phyloP scores from a whole-genome alignment of 1,140 invertebrate species.

The Drosophila kepulauana region DNA sequence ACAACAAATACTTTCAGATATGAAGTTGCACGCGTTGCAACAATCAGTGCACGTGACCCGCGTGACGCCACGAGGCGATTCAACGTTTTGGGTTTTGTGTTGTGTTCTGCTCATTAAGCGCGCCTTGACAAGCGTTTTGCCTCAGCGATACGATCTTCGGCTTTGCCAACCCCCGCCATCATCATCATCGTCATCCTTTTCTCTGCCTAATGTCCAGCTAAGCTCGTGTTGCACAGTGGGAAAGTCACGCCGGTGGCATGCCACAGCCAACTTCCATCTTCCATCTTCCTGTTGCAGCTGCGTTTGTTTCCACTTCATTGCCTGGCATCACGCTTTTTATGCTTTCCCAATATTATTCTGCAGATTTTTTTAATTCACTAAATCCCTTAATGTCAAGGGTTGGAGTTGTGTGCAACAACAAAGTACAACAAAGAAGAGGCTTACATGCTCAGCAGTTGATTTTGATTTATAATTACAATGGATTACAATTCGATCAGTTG shows the following conservation, averaged over 20 bases:
- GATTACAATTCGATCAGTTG: background rate
- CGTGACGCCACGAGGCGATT: slow-evolving; percentile 64
- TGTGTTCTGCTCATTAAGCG: slow-evolving; percentile 73
- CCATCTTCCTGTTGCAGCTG: slow-evolving; percentile 8
- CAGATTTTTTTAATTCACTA: background rate
- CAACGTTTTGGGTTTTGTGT: background rate
- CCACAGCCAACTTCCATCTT: background rate
- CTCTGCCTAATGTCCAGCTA: slow-evolving; percentile 18
- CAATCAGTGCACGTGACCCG: slow-evolving; percentile 69
- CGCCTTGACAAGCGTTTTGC: slow-evolving; percentile 67
- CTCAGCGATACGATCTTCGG: slow-evolving; percentile 62
- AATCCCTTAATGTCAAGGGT: background rate
- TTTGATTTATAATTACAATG: slow-evolving; percentile 1
- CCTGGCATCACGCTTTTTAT: slow-evolving; percentile 32
- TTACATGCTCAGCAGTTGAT: background rate
- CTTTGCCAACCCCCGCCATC: slow-evolving; percentile 22
- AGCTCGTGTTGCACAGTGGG: slow-evolving; percentile 65
- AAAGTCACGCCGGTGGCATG: slow-evolving; percentile 52
- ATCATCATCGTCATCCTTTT: background rate
- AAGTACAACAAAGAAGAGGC: no score
- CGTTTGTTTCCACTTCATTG: slow-evolving; percentile 52
- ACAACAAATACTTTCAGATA: background rate
- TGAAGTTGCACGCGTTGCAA: slow-evolving; percentile 12
- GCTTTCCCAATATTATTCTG: background rate
- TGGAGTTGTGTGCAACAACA: background rate